Percentiles rank a stretch among this genome's conserved stretches.
phyloP scores from a whole-genome alignment of 1,140 invertebrate species.

The Periplaneta americana region DNA sequence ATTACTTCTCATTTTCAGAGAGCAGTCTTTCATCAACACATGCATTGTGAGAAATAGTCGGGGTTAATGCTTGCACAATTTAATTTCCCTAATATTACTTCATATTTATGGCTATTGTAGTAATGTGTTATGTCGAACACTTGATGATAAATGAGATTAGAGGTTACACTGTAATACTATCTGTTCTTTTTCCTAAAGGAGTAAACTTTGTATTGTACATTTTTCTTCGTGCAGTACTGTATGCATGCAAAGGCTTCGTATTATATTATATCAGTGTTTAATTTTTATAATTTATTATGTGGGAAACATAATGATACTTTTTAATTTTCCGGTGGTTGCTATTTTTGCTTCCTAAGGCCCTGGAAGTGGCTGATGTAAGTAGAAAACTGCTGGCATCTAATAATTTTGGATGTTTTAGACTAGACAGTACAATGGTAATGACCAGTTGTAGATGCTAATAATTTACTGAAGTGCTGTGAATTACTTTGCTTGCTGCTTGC shows the following conservation, averaged over 20 bases:
- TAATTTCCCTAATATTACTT: no score
- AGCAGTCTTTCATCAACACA: no score
- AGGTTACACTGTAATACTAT: no score
- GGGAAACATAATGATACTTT: slow-evolving; percentile 18
- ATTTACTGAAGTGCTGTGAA: neutral
- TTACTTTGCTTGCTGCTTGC: neutral
- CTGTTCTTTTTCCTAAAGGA: no score
- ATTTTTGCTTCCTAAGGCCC: slow-evolving; percentile 41
- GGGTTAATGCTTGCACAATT: no score
- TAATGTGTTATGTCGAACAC: no score
- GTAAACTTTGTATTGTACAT: neutral
- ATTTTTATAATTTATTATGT: slow-evolving; percentile 11
- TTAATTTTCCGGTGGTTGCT: slow-evolving; percentile 4
- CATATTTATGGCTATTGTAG: no score
- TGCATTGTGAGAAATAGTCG: no score
- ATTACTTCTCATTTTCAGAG: no score
- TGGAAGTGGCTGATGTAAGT: slow-evolving; percentile 53
- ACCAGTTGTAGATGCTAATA: neutral
- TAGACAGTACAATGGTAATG: neutral
- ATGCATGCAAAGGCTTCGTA: neutral
- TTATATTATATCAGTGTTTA: neutral
- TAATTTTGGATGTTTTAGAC: slow-evolving; percentile 15
- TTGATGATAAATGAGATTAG: no score
- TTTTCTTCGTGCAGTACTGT: neutral
- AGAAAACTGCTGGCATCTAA: neutral